Evolutionary conservation across 2,113 vertebrate species (phyloP).

Genomic region (Sphyrna mokarran): DNA sequence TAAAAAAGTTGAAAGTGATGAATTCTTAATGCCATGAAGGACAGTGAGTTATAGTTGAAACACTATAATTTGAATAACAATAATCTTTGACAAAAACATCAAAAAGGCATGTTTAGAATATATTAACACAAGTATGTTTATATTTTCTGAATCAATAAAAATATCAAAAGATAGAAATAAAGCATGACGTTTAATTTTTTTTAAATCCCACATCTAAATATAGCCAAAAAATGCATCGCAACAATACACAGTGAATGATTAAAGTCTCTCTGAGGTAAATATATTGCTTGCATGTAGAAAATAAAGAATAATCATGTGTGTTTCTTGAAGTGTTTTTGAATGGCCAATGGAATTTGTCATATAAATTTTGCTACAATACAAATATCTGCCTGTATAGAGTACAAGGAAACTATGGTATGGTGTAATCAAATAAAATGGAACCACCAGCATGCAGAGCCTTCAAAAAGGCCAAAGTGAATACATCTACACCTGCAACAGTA

Average conservation of each 20-base stretch:
- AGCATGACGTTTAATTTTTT: too few relatives aligned
- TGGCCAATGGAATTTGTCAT: background rate
- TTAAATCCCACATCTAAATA: background rate
- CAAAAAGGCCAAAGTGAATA: background rate
- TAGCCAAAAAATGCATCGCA: background rate
- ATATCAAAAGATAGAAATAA: background rate
- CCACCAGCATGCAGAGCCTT: too few relatives aligned
- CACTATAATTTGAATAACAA: background rate
- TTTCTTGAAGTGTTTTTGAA: background rate
- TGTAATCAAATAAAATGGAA: background rate
- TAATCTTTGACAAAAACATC: background rate
- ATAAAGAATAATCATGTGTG: background rate
- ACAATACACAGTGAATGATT: background rate
- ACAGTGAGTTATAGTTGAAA: background rate
- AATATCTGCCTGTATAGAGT: background rate
- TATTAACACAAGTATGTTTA: background rate
- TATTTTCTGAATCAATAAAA: background rate
- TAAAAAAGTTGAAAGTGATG: background rate
- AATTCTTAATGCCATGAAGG: background rate
- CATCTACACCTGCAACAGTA: background rate
- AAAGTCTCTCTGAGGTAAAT: background rate
- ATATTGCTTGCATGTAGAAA: background rate
- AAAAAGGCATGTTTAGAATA: background rate
- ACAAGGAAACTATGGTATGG: background rate
- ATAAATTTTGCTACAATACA: background rate